A percentile compares a stretch with the other conserved stretches of the same genome.
These are phyloP conservation scores for Hemicordylus capensis DNA, from an alignment of 2,113 vertebrate genomes.

Conservation along the genomic window DNA sequence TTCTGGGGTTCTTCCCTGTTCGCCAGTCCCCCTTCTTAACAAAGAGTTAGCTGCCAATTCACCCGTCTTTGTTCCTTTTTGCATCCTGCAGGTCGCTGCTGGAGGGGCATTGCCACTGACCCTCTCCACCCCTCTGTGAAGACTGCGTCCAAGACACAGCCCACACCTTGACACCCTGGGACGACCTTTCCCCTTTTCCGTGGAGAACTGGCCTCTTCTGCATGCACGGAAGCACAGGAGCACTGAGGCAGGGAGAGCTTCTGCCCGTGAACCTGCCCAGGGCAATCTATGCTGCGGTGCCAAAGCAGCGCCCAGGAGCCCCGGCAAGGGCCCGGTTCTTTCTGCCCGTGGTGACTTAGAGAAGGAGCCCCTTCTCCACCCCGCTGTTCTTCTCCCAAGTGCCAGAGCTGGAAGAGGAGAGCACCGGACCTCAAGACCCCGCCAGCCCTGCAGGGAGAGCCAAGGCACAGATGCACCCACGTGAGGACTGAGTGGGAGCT, in stretches of 20 bases:
- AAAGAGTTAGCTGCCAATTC: too few relatives aligned
- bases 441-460: neutral
- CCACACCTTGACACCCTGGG: neutral
- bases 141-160: neutral
- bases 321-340: neutral
- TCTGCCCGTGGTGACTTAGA: neutral
- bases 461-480: rapidly evolving
- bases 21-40: too few relatives aligned
- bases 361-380: neutral
- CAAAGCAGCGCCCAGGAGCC: neutral
- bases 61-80: neutral
- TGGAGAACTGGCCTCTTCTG: neutral
- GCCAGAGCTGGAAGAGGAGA: neutral
- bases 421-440: neutral
- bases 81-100: neutral
- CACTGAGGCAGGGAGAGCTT: neutral
- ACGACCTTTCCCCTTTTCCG: neutral
- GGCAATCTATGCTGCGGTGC: neutral
- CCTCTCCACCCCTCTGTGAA: neutral
- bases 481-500: neutral
- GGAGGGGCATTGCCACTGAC: neutral
- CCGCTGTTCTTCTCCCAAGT: neutral
- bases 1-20: too few relatives aligned
- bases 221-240: neutral
- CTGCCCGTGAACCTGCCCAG: neutral